Conservation (phyloP, 2,113 vertebrate species). For the Spermophilus dauricus region DNA sequence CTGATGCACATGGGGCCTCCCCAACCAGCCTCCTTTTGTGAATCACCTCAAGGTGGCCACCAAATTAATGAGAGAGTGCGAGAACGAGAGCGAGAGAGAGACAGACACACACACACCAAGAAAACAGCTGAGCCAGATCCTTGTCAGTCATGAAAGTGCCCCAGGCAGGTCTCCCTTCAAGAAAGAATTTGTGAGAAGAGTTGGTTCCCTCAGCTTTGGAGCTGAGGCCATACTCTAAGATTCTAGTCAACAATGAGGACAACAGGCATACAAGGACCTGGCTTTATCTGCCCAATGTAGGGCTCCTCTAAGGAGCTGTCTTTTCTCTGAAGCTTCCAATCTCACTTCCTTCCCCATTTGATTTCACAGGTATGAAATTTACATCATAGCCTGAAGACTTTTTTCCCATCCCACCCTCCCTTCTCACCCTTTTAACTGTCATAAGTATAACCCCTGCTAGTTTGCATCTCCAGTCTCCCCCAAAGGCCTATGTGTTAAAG, state of each 20-base stretch:
- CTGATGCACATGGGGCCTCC: neutral
- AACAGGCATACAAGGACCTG: neutral
- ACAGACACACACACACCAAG: too few relatives aligned
- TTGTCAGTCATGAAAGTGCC: neutral
- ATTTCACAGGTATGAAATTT: neutral
- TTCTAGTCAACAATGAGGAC: neutral
- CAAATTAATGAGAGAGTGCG: neutral
- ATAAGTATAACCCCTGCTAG: neutral
- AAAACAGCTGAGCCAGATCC: neutral
- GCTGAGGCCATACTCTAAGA: neutral
- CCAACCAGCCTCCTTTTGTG: neutral
- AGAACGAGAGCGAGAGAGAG: too few relatives aligned
- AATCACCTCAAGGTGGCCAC: neutral
- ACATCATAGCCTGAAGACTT: neutral
- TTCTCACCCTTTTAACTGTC: neutral
- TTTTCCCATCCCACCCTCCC: neutral
- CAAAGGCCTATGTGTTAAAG: neutral
- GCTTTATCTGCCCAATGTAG: neutral
- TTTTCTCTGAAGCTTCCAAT: neutral
- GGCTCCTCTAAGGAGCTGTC: neutral
- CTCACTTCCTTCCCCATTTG: neutral
- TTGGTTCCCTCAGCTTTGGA: neutral
- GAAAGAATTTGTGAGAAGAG: neutral
- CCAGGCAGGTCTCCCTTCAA: neutral
- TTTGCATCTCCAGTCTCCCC: neutral